Evolutionary conservation across 2,888 invertebrate genomes (phyloP), one percentile per base, ranked within the genome.

Genomic region (Crossocerus cetratus): DNA sequence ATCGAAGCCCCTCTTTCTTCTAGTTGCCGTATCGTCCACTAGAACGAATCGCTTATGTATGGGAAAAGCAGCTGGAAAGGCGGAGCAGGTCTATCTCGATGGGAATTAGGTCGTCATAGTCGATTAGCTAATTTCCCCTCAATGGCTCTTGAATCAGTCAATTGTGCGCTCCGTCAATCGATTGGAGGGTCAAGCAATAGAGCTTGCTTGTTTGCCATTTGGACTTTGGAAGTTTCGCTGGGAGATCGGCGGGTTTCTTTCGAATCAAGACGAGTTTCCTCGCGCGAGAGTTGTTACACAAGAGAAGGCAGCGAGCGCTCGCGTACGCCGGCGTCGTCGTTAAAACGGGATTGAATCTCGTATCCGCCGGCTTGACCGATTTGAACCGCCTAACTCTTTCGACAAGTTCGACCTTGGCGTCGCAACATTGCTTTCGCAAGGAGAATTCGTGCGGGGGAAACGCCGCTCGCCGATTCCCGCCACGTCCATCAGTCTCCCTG

Each of bases 351-450:
- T 65, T 45, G 55, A 68, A 66, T 57, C 71, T 76, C 56, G 60
- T n/a, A 58, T 53, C 14, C 63, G 44, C 42, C 60, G 55, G 68
- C 65, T 68, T 68, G 77, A 71, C 69, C 72, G 66, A 69, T 63
- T 70, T 72, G 74, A 78, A 72, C 59, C 72, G 65, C 11, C 67
- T 74, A 81, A 80, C 66, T 75, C 65, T 75, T 77, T 78, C 74
- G 75, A 81, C 72, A 66, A 78, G 70, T 78, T 75, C 67, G 78
- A 67, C 77, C 77, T 81, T 81, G 72, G 61, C 70, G n/a, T n/a
- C 63, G 69, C 64, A 75, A 75, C 78, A 74, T 69, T 53, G 65
- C 69, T 77, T 75, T 67, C 69, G 70, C 60, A 49, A 49, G n/a
- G 68, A 71, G 59, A 60, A 66, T 49, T 20, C 44, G 32, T 49